These are phyloP conservation scores for Benthochromis sp. DNA, from an alignment of 2,113 vertebrate species.

Conservation along the genomic window DNA sequence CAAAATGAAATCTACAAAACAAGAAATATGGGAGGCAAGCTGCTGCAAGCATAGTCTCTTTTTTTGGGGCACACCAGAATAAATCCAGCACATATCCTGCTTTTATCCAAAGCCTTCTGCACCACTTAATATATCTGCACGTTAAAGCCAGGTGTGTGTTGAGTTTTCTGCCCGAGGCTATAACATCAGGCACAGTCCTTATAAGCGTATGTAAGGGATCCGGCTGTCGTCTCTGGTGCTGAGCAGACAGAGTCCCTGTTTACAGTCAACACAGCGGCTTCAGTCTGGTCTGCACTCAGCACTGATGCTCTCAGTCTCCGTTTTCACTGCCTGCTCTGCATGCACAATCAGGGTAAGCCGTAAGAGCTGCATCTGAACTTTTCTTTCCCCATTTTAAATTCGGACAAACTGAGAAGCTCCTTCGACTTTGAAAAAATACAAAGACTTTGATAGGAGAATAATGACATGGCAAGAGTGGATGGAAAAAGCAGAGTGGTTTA, in stretches of 20 bases:
- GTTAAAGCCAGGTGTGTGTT: slow-evolving; percentile 45
- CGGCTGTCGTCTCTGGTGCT: slow-evolving; percentile 14
- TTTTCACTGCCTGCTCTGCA: slow-evolving; percentile 16
- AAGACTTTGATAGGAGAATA: not conserved
- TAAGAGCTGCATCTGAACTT: not conserved
- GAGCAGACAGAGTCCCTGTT: slow-evolving; percentile 58
- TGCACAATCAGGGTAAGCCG: not conserved
- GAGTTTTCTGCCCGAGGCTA: slow-evolving; percentile 30
- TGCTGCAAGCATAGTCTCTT: not conserved
- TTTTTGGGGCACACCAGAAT: not conserved
- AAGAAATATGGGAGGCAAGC: not conserved
- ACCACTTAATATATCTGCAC: not conserved
- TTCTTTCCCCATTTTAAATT: not conserved
- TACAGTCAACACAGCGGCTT: slow-evolving; percentile 70
- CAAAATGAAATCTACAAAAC: not conserved
- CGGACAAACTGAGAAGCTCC: not conserved
- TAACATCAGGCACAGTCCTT: slow-evolving; percentile 18
- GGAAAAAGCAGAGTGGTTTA: not conserved
- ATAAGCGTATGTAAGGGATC: slow-evolving; percentile 19
- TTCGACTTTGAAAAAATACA: not conserved
- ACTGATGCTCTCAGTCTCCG: not conserved
- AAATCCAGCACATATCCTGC: not conserved
- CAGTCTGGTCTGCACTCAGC: slow-evolving; percentile 34
- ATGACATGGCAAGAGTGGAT: not conserved
- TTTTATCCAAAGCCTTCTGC: not conserved